Conservation (phyloP, 23 tunicate species). For the Diplosoma virens region DNA sequence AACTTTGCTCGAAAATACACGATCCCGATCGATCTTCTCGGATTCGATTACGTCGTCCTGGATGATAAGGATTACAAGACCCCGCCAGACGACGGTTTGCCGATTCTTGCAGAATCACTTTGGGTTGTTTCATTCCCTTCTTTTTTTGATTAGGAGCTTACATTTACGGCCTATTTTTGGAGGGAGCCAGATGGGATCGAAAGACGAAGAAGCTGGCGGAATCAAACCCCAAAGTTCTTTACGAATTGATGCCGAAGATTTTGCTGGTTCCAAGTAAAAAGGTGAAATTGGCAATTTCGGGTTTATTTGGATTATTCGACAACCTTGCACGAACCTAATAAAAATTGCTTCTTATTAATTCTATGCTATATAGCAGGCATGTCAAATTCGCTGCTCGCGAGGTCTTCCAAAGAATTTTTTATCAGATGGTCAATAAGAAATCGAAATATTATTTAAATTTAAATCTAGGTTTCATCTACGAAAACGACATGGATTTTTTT, state of each 20-base stretch:
- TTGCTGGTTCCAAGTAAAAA: conserved; percentile 73
- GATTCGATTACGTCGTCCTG: conserved; percentile 81
- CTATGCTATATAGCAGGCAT: no score
- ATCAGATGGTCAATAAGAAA: no score
- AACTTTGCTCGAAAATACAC: conserved; percentile 95
- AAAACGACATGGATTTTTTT: no score
- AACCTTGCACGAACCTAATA: no score
- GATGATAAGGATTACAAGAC: conserved; percentile 95
- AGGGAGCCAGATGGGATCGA: conserved; percentile 97
- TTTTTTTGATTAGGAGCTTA: conserved; percentile 70
- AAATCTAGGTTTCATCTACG: no score
- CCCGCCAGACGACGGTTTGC: conserved; percentile 95
- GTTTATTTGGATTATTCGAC: no score
- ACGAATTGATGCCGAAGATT: conserved; percentile 92
- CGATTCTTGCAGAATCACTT: neutral
- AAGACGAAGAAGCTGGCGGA: conserved; percentile 82
- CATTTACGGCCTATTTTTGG: conserved; percentile 81
- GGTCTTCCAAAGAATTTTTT: no score
- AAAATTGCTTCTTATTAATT: no score
- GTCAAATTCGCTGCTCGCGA: no score
- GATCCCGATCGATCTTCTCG: conserved; percentile 92
- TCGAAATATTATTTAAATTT: no score
- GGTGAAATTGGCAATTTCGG: no score
- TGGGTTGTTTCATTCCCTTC: neutral
- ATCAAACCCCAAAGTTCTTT: conserved; percentile 73